Conservation (phyloP, 2,888 invertebrate genomes). For the Harpalus rubripes region DNA sequence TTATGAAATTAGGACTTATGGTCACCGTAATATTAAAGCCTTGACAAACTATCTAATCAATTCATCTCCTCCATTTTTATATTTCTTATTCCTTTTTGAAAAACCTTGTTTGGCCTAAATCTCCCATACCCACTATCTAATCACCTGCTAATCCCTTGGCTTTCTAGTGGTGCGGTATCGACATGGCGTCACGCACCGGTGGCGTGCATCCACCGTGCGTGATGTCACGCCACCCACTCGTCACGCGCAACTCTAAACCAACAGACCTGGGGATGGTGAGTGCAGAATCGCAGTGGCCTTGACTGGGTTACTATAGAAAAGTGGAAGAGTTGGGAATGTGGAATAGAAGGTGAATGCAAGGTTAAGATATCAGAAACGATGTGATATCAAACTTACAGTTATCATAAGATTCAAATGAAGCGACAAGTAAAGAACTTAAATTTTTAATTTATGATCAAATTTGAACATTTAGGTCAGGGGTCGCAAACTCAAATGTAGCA, state of each 20-base stretch:
- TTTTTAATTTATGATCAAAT: no score
- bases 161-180: conserved; percentile 13
- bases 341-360: neutral
- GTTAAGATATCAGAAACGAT: neutral
- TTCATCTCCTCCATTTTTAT: no score
- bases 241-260: conserved; percentile 34
- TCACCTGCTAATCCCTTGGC: neutral
- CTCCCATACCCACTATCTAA: conserved; percentile 6
- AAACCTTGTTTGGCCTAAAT: neutral
- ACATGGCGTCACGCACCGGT: conserved; percentile 10
- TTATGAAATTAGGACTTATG: no score
- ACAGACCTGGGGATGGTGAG: conserved; percentile 4
- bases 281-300: neutral
- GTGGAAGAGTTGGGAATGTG: neutral
- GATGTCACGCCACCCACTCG: conserved; percentile 39
- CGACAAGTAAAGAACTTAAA: no score
- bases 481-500: no score
- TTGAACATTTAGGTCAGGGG: no score
- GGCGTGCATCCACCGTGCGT: conserved; percentile 26
- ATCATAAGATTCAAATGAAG: no score
- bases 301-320: neutral
- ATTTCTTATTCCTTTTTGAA: no score
- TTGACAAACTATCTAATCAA: no score
- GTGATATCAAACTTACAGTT: no score
- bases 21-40: no score